Conservation (phyloP, 2,797 vertebrate genomes). For the Peromyscus eremicus region DNA sequence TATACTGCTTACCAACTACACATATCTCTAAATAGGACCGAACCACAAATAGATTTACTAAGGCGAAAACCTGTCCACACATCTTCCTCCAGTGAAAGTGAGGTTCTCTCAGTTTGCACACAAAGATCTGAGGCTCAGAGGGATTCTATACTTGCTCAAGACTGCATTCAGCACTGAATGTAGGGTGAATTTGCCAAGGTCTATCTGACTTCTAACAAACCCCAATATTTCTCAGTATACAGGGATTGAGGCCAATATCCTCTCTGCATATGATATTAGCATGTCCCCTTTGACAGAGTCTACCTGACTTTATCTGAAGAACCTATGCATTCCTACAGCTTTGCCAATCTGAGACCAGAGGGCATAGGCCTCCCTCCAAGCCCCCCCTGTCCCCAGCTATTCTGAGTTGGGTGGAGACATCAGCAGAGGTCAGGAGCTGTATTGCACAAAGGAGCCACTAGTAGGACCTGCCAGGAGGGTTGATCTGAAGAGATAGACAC, state of each 20-base stretch:
- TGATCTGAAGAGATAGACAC: background rate
- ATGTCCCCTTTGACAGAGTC: background rate
- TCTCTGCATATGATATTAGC: background rate
- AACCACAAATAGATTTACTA: background rate
- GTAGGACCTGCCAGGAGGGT: background rate
- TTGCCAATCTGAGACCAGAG: background rate
- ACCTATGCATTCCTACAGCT: background rate
- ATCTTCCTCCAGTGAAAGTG: background rate
- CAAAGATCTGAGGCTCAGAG: background rate
- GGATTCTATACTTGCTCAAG: background rate
- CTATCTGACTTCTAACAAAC: background rate
- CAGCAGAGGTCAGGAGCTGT: background rate
- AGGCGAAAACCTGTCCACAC: background rate
- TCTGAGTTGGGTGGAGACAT: background rate
- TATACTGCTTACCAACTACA: background rate
- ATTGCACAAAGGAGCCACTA: background rate
- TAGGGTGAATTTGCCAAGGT: background rate
- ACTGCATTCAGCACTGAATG: background rate
- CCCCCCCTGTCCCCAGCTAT: background rate
- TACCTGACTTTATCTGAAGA: background rate
- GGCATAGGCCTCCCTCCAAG: background rate
- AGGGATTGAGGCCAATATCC: background rate
- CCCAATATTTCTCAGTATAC: background rate
- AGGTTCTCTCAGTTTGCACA: background rate
- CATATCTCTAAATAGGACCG: background rate